A percentile compares a stretch with the other conserved stretches of the same genome.
These are phyloP conservation scores for Alviniconcha marisindica DNA, from an alignment of 1,140 invertebrate species.

Conservation along the genomic window DNA sequence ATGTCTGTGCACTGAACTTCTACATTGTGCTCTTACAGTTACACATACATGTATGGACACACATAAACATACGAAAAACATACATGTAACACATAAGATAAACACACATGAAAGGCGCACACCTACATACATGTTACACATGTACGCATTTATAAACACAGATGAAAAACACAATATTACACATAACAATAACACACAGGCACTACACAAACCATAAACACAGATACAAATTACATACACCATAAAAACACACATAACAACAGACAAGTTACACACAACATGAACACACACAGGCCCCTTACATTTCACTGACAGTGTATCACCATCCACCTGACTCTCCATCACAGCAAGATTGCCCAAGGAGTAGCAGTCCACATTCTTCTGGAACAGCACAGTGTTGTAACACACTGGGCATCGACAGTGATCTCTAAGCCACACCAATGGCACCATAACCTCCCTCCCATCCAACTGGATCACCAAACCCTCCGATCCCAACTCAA, in stretches of 20 bases:
- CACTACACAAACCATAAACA: background rate
- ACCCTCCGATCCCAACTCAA: background rate
- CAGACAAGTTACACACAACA: background rate
- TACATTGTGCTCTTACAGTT: no score
- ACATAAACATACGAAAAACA: background rate
- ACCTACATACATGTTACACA: background rate
- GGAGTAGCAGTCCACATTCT: conserved; percentile 53
- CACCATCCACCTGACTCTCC: conserved; percentile 37
- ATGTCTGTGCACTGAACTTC: no score
- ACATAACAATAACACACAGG: conserved; percentile 31
- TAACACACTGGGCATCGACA: conserved; percentile 68
- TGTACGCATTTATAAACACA: background rate
- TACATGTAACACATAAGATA: background rate
- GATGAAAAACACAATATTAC: conserved; percentile 42
- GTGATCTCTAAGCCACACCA: conserved; percentile 70
- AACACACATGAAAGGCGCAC: background rate
- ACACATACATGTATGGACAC: background rate
- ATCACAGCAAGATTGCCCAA: conserved; percentile 41
- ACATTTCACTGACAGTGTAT: conserved; percentile 52
- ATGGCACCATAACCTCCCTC: conserved; percentile 37
- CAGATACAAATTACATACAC: no score
- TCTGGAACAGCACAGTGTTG: conserved; percentile 62
- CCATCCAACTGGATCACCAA: conserved; percentile 12
- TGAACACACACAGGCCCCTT: conserved; percentile 32
- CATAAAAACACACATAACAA: background rate